These are phyloP conservation scores for Melitaea cinxia DNA, from an alignment of 1,140 invertebrate genomes.

Conservation along the genomic window DNA sequence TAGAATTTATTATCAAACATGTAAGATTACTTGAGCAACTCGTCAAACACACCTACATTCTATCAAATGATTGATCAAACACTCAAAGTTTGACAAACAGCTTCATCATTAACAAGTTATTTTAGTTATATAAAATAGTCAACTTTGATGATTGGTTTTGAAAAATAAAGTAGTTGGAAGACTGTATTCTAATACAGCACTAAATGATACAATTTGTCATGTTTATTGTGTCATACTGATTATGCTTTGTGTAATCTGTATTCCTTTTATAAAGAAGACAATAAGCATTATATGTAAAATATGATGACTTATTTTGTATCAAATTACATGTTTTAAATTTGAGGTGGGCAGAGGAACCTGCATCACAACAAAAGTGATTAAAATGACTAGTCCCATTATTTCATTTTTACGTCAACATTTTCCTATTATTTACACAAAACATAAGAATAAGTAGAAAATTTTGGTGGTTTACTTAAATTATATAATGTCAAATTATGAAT, in stretches of 20 bases:
- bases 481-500: slow-evolving; percentile 9
- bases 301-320: neutral
- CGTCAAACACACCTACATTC: no score
- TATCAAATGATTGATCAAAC: no score
- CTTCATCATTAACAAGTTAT: neutral
- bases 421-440: slow-evolving; percentile 17
- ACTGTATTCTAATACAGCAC: neutral
- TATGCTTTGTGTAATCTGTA: slow-evolving; percentile 12
- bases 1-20: no score
- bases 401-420: no score
- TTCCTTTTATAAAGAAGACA: slow-evolving; percentile 39
- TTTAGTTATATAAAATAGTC: neutral
- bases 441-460: slow-evolving; percentile 19
- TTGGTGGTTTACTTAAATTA: slow-evolving; percentile 12
- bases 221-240: neutral
- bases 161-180: neutral
- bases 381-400: slow-evolving; percentile 28
- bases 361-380: slow-evolving; percentile 22
- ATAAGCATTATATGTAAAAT: slow-evolving; percentile 45
- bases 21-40: no score
- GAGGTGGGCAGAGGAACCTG: slow-evolving; percentile 15
- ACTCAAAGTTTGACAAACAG: no score
- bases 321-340: slow-evolving; percentile 4
- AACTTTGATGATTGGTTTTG: neutral
- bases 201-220: neutral